Conservation (phyloP, 2,113 vertebrate species). For the Chlorodrepanis virens region DNA sequence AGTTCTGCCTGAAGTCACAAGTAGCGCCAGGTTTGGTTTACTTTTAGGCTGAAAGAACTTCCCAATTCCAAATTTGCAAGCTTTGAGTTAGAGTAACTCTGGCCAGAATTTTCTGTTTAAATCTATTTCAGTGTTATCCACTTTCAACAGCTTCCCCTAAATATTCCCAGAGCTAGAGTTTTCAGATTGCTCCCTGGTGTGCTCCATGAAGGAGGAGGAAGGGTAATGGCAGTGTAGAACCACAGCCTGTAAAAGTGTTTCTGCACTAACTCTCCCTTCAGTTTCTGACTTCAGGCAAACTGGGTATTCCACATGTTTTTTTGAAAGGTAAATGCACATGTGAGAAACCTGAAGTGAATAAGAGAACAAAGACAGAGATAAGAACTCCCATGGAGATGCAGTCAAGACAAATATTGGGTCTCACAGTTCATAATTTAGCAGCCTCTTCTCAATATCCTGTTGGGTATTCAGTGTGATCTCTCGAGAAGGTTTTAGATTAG, state of each 20-base stretch:
- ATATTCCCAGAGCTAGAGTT: background rate
- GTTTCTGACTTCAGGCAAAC: background rate
- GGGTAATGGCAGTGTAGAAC: background rate
- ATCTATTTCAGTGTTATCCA: background rate
- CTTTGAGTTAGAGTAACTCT: background rate
- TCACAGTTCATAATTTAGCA: background rate
- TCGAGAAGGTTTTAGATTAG: background rate
- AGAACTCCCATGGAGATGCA: background rate
- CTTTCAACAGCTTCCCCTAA: background rate
- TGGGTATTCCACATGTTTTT: background rate
- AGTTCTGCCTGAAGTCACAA: background rate
- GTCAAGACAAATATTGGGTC: background rate
- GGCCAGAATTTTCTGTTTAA: background rate
- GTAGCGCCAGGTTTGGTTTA: background rate
- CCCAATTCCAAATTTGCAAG: background rate
- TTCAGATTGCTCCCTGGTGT: background rate
- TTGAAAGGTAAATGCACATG: background rate
- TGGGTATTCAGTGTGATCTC: background rate
- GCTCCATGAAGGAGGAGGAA: background rate
- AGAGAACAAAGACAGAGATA: background rate
- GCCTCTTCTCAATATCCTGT: background rate
- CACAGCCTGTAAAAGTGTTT: background rate
- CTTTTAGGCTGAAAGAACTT: background rate
- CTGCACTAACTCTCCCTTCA: background rate
- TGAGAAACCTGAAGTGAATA: background rate